A percentile compares a stretch with the other conserved stretches of the same genome.
Conservation (phyloP, 2,113 vertebrate genomes). For the Pogona vitticeps region DNA sequence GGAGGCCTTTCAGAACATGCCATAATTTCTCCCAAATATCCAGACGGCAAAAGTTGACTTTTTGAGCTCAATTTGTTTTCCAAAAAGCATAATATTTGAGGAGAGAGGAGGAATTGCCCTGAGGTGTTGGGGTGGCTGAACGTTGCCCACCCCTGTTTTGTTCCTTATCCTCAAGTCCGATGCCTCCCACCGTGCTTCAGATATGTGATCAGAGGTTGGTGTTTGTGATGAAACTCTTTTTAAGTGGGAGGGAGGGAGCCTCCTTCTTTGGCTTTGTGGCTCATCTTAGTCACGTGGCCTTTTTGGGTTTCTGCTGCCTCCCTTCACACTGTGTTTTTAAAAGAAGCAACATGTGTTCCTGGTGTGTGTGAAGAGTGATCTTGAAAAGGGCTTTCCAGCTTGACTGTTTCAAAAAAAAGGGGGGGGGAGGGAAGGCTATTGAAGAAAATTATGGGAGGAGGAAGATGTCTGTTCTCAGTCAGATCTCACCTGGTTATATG, state of each 20-base stretch:
- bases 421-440: conserved; percentile 18
- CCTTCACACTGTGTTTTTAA: background rate
- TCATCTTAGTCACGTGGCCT: conserved; percentile 10
- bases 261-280: conserved; percentile 8
- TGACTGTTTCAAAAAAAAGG: conserved; percentile 52
- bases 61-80: no score
- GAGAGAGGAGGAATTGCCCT: no score
- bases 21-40: no score
- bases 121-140: no score
- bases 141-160: no score
- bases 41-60: no score
- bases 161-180: no score
- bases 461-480: background rate
- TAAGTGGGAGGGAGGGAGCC: background rate
- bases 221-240: conserved; percentile 15
- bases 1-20: no score
- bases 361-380: conserved; percentile 53
- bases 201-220: background rate
- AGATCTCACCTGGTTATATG: background rate
- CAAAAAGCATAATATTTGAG: no score
- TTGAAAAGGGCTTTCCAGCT: conserved; percentile 64
- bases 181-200: no score
- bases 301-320: background rate
- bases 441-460: background rate
- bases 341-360: background rate